Conservation (phyloP, 2,797 vertebrate species). For the Cheracebus regulus region DNA sequence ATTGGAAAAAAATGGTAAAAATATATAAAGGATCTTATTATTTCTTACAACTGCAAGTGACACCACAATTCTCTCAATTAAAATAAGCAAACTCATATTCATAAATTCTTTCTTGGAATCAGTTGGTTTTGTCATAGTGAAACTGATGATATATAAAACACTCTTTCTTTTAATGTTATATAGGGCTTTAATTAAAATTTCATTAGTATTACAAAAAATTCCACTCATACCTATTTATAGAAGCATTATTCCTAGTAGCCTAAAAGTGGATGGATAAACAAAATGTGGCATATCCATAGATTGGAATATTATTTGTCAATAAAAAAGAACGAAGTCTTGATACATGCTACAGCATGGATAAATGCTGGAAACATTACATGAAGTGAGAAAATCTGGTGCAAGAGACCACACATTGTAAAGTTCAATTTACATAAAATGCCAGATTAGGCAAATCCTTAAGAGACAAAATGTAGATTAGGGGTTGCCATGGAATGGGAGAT, state of each 20-base stretch:
- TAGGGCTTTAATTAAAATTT: not conserved
- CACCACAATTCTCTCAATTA: not conserved
- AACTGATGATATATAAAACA: not conserved
- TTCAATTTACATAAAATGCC: not conserved
- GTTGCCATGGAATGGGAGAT: not conserved
- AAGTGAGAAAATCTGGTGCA: too few species aligned
- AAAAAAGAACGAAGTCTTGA: not conserved
- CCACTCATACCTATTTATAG: not conserved
- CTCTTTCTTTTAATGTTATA: not conserved
- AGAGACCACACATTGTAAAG: not conserved
- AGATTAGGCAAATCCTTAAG: too few species aligned
- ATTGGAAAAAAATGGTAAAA: not conserved
- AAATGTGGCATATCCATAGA: not conserved
- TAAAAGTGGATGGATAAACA: not conserved
- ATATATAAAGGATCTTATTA: too few species aligned
- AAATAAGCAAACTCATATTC: not conserved
- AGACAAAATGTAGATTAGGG: too few species aligned
- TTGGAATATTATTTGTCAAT: not conserved
- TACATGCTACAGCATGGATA: too few species aligned
- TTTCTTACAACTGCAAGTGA: not conserved
- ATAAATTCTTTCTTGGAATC: not conserved
- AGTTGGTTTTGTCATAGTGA: not conserved
- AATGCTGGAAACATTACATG: not conserved
- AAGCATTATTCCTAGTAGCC: not conserved
- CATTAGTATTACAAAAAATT: not conserved